Percentiles rank a stretch among this genome's conserved stretches.
phyloP scores from a whole-genome alignment of 2,797 vertebrate genomes.

The Neopelma chrysocephalum region DNA sequence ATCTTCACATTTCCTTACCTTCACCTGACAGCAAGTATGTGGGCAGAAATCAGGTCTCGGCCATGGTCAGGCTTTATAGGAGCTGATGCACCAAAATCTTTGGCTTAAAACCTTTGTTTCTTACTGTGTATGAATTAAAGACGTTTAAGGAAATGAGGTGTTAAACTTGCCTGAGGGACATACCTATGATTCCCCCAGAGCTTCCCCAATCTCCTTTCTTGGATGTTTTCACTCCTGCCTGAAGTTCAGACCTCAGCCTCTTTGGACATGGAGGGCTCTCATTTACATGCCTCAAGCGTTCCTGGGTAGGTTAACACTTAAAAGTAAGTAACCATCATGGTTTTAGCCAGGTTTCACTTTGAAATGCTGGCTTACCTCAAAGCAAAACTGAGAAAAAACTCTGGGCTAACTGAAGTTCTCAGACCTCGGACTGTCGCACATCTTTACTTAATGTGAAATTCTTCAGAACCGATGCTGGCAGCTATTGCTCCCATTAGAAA shows the following conservation, averaged over 20 bases:
- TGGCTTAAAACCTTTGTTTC: not conserved
- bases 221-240: not conserved
- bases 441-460: not conserved
- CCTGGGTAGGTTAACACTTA: not conserved
- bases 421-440: not conserved
- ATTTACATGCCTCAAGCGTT: rapidly evolving
- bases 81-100: not conserved
- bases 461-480: not conserved
- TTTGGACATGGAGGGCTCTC: not conserved
- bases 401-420: not conserved
- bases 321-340: not conserved
- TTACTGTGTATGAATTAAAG: not conserved
- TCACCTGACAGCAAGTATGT: not conserved
- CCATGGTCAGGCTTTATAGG: rapidly evolving
- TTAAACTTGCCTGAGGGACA: not conserved
- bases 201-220: not conserved
- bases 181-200: not conserved
- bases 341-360: conserved; percentile 36
- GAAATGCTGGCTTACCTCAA: conserved; percentile 26
- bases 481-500: not conserved
- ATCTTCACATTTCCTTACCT: not conserved
- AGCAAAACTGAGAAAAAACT: conserved; percentile 45
- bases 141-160: not conserved
- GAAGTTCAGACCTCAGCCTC: not conserved
- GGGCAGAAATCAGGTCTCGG: not conserved